Evolutionary conservation across 2,888 invertebrate genomes (phyloP).

Genomic region (Andrena dorsata): DNA sequence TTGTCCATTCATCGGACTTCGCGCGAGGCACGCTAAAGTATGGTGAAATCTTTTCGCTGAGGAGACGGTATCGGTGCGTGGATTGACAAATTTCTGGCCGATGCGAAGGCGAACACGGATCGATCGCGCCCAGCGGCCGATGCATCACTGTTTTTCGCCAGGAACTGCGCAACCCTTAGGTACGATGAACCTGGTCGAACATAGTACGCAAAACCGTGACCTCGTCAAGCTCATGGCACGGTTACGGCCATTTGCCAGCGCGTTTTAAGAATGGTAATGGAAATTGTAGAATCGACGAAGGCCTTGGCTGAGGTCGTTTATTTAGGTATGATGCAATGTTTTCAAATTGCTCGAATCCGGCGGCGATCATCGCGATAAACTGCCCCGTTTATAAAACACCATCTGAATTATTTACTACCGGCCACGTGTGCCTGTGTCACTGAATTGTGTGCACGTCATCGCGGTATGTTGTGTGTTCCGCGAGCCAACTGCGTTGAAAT

Average conservation of each 20-base stretch:
- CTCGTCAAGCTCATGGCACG: too few relatives aligned
- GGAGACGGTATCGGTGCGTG: too few relatives aligned
- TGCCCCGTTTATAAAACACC: slow-evolving; percentile 18
- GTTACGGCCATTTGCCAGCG: not conserved
- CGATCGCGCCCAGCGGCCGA: too few relatives aligned
- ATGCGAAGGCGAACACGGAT: too few relatives aligned
- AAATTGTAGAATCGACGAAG: slow-evolving; percentile 6
- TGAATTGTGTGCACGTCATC: slow-evolving; percentile 15
- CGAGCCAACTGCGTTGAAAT: not conserved
- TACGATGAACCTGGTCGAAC: too few relatives aligned
- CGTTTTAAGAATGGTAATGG: slow-evolving; percentile 2
- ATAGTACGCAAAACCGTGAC: too few relatives aligned
- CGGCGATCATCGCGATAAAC: slow-evolving; percentile 37
- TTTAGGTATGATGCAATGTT: slow-evolving; percentile 13
- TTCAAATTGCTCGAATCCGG: slow-evolving; percentile 30
- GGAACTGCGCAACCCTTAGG: too few relatives aligned
- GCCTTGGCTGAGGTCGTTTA: slow-evolving; percentile 25
- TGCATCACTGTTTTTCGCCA: too few relatives aligned
- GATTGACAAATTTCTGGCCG: too few relatives aligned
- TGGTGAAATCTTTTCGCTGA: too few relatives aligned
- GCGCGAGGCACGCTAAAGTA: too few relatives aligned
- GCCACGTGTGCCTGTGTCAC: not conserved
- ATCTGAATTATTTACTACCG: slow-evolving; percentile 49
- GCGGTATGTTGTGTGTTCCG: not conserved
- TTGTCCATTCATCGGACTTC: too few relatives aligned